Evolutionary conservation across 64 coral and sea anemone species (phyloP), one percentile per base, ranked within the genome.

Genomic region (Acropora tenuis): DNA sequence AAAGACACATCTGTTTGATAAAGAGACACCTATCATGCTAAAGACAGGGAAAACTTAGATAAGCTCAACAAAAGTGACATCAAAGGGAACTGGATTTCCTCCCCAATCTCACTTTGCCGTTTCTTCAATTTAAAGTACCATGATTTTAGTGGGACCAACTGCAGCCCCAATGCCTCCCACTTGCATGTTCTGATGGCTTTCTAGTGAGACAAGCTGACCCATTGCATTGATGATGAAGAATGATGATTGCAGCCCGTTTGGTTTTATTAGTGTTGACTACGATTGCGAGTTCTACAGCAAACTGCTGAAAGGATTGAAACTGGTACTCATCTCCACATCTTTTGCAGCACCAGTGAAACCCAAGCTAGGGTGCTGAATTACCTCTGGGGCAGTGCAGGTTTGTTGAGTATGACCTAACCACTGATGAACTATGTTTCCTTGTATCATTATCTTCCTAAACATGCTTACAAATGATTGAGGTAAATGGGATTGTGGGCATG

Each of bases 251-350:
- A 61, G 86, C 50, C 18, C 60, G 50, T 65, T 88, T 88, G 4
- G 48, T 59, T 42, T 88, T 17, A 59, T 30, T 11, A 0, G 30
- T 41, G 6, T 17, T 61, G 12, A 46, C 48, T 11, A 65, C 15
- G 20, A 10, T 20, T 1, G 5, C 8, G 13, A 60, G 52, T 44
- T 76, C 74, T 8, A 3, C 40, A 61, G 86, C 49, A 77, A 77
- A 88, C 13, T 57, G 60, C 16, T 55, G 52, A 63, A 88, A 77
- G 41, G 40, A 60, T 17, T 8, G 52, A 43, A 88, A 77, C 6
- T 88, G 86, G 49, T 77, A 88, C 73, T 88, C 50, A 42, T 77
- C 75, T 44, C 86, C 73, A 65, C 19, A 88, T 77, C 13, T n/a
- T n/a, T 88, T 6, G 74, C 86, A 15, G 63, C 50, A 82, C 50